Evolutionary conservation across 2,888 invertebrate species (phyloP), one percentile per base, ranked within the genome.

Genomic region (Trissolcus brochymenae): DNA sequence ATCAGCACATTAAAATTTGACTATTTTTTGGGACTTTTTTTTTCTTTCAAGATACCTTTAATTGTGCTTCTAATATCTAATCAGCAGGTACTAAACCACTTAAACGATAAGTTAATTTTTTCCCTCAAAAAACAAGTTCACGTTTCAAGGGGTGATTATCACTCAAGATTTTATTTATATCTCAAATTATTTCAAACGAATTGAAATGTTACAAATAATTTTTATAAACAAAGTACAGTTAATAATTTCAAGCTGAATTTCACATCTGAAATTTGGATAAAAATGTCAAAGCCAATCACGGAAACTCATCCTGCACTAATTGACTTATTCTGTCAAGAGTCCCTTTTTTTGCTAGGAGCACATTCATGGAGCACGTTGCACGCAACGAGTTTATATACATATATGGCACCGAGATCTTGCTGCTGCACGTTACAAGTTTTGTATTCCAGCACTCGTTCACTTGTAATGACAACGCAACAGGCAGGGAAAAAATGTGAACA

Each of bases 241-340:
- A n/a, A 13, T 43, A 25, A n/a, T 43, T 43, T 43, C 11, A 4
- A 43, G 43, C 43, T 43, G n/a, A 19, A 0, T 13, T 43, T 43
- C 2, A 43, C 11, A 43, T 11, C 43, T 13, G 13, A 55, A 66
- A 66, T 57, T 56, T 56, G 50, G 19, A 46, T 14, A 17, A 25
- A 14, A 57, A 66, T 50, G 56, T 66, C 53, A 46, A 25, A 59
- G 60, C 60, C 68, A 68, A 68, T 68, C 68, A 53, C 51, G 43
- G 72, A 65, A 57, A 72, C 55, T 64, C 64, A 72, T 64, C 65
- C 72, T 54, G 14, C 21, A 11, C 54, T 72, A 72, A 72, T 72
- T 72, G 64, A 72, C 64, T 72, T 50, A 64, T 56, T 64, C 53
- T 25, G 29, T 46, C 25, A 29, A 21, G 55, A 50, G 50, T 25